Evolutionary conservation across 2,888 invertebrate species (phyloP).

Genomic region (Stenichneumon culpator): DNA sequence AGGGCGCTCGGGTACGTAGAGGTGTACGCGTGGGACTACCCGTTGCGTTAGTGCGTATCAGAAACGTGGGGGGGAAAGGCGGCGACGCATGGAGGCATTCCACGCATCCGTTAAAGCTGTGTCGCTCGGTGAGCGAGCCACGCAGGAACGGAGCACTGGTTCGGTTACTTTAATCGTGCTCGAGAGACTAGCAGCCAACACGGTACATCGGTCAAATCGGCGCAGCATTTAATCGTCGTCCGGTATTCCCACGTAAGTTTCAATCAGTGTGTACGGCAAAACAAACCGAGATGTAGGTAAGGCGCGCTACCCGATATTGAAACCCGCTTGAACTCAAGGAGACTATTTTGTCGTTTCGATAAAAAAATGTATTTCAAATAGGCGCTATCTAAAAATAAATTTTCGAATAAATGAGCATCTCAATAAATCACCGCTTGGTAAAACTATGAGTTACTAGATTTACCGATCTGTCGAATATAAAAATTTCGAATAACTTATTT

Average conservation of each 20-base stretch:
- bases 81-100: conserved; percentile 54
- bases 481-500: too few relatives aligned
- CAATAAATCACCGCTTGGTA: too few relatives aligned
- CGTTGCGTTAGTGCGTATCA: conserved; percentile 47
- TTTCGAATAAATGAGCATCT: too few relatives aligned
- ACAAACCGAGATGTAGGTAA: not conserved
- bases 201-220: not conserved
- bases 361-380: too few relatives aligned
- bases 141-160: conserved; percentile 8
- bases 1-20: conserved; percentile 34
- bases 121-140: conserved; percentile 6
- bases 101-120: conserved; percentile 52
- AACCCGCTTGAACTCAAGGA: not conserved
- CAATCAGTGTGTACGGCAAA: conserved; percentile 35
- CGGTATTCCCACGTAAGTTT: conserved; percentile 65
- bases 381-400: too few relatives aligned
- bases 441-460: too few relatives aligned
- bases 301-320: not conserved
- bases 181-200: not conserved
- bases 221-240: conserved; percentile 39
- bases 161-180: conserved; percentile 34
- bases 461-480: too few relatives aligned
- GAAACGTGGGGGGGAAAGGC: conserved; percentile 58
- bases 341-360: not conserved
- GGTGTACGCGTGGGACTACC: conserved; percentile 49